Base-by-base conservation (phyloP, 2,888 invertebrate species). In the Polymixis lichenea region DNA sequence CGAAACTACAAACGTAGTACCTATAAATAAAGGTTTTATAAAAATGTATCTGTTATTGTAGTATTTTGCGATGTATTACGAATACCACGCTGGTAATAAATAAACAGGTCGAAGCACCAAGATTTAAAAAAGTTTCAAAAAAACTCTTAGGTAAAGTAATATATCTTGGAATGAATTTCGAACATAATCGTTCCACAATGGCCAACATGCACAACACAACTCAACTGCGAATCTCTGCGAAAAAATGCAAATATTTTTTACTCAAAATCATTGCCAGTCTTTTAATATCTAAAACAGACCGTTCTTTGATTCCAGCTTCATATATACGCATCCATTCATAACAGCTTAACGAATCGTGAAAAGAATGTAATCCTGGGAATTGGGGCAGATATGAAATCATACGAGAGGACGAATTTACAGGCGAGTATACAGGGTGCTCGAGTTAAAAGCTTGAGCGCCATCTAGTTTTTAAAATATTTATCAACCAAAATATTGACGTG, bases 341-440 rank as follows among this genome's bases (percentile, higher is more conserved):
- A 62, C 51, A 72, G 83, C 71, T 77, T 77, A 83, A 83, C 83
- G 83, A 85, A 83, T 82, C 85, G 85, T 85, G 82, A 82, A 83
- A 82, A 85, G 73, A 83, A 69, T 83, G n/a, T 77, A 70, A 85
- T 77, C 83, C 85, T 56, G 28, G 65, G 56, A 82, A 77, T 85
- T 74, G 51, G 62, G 62, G 51, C 75, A 58, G 78, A 85, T 74
- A 71, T 77, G 60, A 74, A 83, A 82, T 77, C 82, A 82, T 72
- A 82, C 71, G 71, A 77, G 64, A 53, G n/a, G 25, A n/a, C 28
- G 53, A 25, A 28, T 58, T 67, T 67, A 72, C 17, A 43, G 17
- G 28, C 46, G 38, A 32, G 1, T 51, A 22, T 71, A 81, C 46
- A 81, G 81, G 19, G 0, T 64, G 85, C 11, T 58, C 25, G 32